Base-by-base conservation (phyloP, 2,888 invertebrate species). In the Ischnus inquisitorius region DNA sequence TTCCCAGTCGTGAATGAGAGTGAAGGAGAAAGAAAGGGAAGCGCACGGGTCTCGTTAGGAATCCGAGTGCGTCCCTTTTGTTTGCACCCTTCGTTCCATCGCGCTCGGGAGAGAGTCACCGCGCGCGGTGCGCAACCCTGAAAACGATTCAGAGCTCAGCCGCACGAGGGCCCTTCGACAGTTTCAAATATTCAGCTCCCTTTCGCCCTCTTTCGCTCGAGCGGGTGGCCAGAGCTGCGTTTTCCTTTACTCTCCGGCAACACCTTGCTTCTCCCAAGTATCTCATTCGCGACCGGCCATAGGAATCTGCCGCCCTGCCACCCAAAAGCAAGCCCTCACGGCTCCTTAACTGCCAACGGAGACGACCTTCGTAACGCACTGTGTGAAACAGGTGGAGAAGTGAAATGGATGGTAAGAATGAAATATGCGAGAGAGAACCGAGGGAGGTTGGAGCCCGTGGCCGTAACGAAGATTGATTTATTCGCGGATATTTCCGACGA, bases 111-210 rank as follows among this genome's bases (percentile, higher is more conserved):
- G 76, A 76, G 67, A 85, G 78, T 68, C 39, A 64, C 69, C 43
- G 22, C 14, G 74, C 43, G 22, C 16, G 74, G 51, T 71, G 19
- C 39, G 75, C 68, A 78, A 75, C 74, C 75, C 81, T 81, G 64
- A 81, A 84, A 84, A 81, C 72, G 81, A 75, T 81, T 84, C 81
- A 64, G 46, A 64, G 25, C 41, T 48, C 74, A 62, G 28, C 74
- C 68, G 43, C 82, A 69, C 78, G 71, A 67, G 72, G 62, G 46
- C 54, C 62, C 74, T 78, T 68, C 48, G 72, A 82, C 80, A 71
- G 75, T 83, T 82, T 87, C 74, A 87, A 87, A 86, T 85, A 85
- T 84, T 86, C 79, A 82, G 71, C 69, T 25, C 72, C n/a, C 74
- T 34, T 43, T 69, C 43, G 22, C 39, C 60, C 60, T 69, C 60